A percentile compares a stretch with the other conserved stretches of the same genome.
Evolutionary conservation across 1,140 invertebrate genomes (phyloP).

Genomic region (Andricus grossulariae): DNA sequence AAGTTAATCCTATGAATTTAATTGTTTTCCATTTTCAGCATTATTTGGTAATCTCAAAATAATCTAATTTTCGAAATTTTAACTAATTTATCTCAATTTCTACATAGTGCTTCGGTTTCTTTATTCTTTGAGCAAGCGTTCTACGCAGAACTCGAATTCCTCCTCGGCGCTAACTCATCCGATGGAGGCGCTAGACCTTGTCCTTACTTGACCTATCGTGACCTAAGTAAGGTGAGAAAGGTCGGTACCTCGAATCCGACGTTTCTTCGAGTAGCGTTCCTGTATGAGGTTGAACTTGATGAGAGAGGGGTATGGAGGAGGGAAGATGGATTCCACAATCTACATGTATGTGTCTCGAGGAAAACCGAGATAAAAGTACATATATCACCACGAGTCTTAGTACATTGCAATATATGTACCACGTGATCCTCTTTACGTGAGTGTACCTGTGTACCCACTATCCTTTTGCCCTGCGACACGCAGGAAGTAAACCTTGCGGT

Average conservation of each 20-base stretch:
- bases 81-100: not conserved
- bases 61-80: not conserved
- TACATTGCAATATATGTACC: not conserved
- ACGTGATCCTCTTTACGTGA: conserved; percentile 16
- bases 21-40: no score
- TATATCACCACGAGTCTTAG: not conserved
- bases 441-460: not conserved
- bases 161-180: not conserved
- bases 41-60: no score
- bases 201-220: conserved; percentile 15
- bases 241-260: conserved; percentile 4
- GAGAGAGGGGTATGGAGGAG: not conserved
- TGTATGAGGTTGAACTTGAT: conserved; percentile 23
- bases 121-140: not conserved
- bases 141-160: not conserved
- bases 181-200: conserved; percentile 15
- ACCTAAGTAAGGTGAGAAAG: conserved; percentile 25
- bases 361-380: not conserved
- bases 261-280: not conserved
- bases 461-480: conserved; percentile 64
- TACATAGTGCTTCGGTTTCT: not conserved
- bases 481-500: conserved; percentile 37
- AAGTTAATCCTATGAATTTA: no score
- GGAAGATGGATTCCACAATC: not conserved
- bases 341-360: conserved; percentile 1